Conservation (phyloP, 2,888 invertebrate species). For the Ormyrus pomaceus region DNA sequence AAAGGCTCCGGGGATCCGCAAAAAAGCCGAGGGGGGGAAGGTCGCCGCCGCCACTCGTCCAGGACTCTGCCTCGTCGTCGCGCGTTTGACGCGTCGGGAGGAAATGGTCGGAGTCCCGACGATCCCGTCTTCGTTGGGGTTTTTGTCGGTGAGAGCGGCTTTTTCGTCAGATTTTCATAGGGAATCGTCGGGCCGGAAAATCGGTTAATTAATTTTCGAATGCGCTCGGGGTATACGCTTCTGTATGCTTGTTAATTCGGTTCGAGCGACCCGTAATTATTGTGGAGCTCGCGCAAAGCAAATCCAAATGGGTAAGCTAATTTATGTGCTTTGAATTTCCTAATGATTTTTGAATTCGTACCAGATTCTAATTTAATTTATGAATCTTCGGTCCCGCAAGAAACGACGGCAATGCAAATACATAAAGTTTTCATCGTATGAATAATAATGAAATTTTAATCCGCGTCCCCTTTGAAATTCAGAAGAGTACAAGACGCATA, state of each 20-base stretch:
- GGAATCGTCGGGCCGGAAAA: constrained; percentile 2
- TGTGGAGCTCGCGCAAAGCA: constrained; percentile 1
- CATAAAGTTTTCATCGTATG: too few relatives aligned
- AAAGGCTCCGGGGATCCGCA: constrained; percentile 64
- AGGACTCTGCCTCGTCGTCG: neutral
- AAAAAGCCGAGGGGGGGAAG: neutral
- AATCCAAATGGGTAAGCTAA: neutral
- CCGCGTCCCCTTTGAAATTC: neutral
- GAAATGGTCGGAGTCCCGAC: constrained; percentile 26
- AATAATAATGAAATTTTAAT: neutral
- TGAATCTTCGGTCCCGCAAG: too few relatives aligned
- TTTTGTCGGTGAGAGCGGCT: neutral
- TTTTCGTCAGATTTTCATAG: constrained; percentile 1
- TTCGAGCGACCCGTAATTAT: neutral
- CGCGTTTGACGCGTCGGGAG: constrained; percentile 6
- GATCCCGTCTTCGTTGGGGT: constrained; percentile 1
- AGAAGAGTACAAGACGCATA: constrained; percentile 42
- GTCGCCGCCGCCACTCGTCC: neutral
- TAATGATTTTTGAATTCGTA: too few relatives aligned
- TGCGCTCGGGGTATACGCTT: neutral
- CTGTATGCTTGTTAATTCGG: constrained; percentile 1
- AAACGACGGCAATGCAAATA: too few relatives aligned
- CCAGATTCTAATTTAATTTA: too few relatives aligned
- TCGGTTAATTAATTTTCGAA: constrained; percentile 23
- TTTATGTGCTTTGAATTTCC: too few relatives aligned